Evolutionary conservation across 2,113 vertebrate species (phyloP), one percentile per base, ranked within the genome.

Genomic region (Pomatostomus ruficeps): DNA sequence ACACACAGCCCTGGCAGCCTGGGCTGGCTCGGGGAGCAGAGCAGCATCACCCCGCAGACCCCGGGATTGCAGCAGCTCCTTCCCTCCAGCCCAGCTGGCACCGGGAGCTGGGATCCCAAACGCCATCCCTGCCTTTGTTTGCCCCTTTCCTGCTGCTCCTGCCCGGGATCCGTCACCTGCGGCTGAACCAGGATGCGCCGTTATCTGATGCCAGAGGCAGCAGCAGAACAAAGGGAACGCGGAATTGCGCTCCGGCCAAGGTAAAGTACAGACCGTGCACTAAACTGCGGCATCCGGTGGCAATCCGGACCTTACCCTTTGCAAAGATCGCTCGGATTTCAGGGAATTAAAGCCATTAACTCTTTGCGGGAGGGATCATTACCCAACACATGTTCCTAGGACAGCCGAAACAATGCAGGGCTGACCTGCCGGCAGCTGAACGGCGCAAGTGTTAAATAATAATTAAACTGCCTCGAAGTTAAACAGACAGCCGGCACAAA

Each of bases 401-500:
- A 58, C 81, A 62, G 87, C 12, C 38, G 23, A 55, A 78, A 89
- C 94, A 92, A 88, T 65, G 92, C 24, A 70, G 79, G 4, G 71
- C 92, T 82, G 72, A 72, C 48, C 93, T 33, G 79, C 89, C 20
- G 73, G 40, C 21, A 93, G 74, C 77, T 58, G 7, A 62, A 72
- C 74, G 28, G 76, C 14, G 78, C 62, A 42, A 89, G 89, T 43
- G 85, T 93, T 97, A 93, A 96, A 78, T 46, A 96, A 96, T 95
- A 91, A 95, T 93, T 95, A 96, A 88, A 59, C 90, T 95, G 36
- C 83, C 80, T 70, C 24, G 12, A 91, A 91, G 87, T 93, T 94
- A 92, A 96, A 73, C 58, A 88, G 92, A 75, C 85, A 54, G 70
- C 35, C 51, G 8, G 94, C 85, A 97, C 95, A 97, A 95, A 95